Conservation (phyloP, 2,113 vertebrate species). For the Callorhinus ursinus region DNA sequence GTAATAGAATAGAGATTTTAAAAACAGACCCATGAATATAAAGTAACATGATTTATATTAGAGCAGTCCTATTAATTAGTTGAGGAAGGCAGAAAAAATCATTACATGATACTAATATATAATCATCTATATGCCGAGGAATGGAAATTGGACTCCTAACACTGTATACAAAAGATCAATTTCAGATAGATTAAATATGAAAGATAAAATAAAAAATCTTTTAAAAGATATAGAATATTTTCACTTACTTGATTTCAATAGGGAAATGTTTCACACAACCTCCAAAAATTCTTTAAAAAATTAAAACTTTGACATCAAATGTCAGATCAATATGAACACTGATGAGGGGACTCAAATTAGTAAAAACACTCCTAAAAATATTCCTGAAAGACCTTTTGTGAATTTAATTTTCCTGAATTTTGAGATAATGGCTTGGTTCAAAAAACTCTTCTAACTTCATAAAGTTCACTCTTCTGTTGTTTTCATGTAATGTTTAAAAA, state of each 20-base stretch:
- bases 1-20: not conserved
- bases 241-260: slow-evolving; percentile 3
- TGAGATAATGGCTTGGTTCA: slow-evolving; percentile 1
- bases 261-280: not conserved
- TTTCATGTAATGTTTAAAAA: slow-evolving; percentile 15
- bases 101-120: not conserved
- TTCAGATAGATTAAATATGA: slow-evolving; percentile 1
- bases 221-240: not conserved
- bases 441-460: slow-evolving; percentile 22
- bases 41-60: not conserved
- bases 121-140: not conserved
- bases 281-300: not conserved
- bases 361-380: not conserved
- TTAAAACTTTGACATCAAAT: slow-evolving; percentile 14
- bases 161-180: not conserved
- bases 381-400: not conserved
- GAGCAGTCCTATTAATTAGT: not conserved
- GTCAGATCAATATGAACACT: not conserved
- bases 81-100: slow-evolving; percentile 20
- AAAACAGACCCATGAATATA: not conserved
- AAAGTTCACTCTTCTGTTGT: slow-evolving; percentile 2
- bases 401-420: slow-evolving; percentile 47
- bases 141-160: not conserved
- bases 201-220: not conserved
- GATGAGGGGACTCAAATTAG: not conserved